These are phyloP conservation scores for Gopherus evgoodei DNA, from an alignment of 2,113 vertebrate genomes.

Conservation along the genomic window DNA sequence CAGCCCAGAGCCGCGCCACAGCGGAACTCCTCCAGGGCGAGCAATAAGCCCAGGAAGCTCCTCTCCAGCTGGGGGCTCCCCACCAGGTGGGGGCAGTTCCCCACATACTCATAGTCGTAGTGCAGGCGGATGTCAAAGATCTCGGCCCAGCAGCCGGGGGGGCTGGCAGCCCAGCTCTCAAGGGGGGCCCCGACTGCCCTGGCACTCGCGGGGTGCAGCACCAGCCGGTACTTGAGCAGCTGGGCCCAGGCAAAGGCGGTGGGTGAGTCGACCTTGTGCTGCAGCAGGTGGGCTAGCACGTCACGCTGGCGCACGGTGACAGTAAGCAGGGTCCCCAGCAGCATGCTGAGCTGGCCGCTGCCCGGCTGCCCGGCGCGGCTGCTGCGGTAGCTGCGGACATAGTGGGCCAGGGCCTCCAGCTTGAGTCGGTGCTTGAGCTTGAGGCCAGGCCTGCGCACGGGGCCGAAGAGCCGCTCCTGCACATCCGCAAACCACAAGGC, in stretches of 20 bases:
- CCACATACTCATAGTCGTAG: slow-evolving; percentile 87
- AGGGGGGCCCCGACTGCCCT: neutral
- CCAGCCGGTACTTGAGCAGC: slow-evolving; percentile 83
- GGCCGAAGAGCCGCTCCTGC: slow-evolving; percentile 60
- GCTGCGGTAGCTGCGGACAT: neutral
- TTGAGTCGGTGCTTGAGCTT: slow-evolving; percentile 54
- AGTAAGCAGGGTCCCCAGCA: slow-evolving; percentile 61
- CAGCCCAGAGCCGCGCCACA: slow-evolving; percentile 82
- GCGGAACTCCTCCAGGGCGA: slow-evolving; percentile 82
- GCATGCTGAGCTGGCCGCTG: neutral
- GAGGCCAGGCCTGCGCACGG: neutral
- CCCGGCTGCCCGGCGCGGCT: neutral
- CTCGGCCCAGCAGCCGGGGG: slow-evolving; percentile 77
- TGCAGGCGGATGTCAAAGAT: slow-evolving; percentile 77
- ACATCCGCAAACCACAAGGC: slow-evolving; percentile 76
- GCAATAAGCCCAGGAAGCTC: slow-evolving; percentile 80
- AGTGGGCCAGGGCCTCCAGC: slow-evolving; percentile 51
- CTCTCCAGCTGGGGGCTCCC: slow-evolving; percentile 80
- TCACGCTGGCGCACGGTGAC: slow-evolving; percentile 77
- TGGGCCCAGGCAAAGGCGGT: slow-evolving; percentile 88
- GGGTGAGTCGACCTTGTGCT: slow-evolving; percentile 44
- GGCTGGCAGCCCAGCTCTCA: neutral
- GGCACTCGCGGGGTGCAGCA: neutral
- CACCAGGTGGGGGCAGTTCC: slow-evolving; percentile 75
- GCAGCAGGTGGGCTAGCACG: slow-evolving; percentile 71